Percentiles rank a stretch among this genome's conserved stretches.
Conservation (phyloP, 2,113 vertebrate species). For the Podocnemis expansa region DNA sequence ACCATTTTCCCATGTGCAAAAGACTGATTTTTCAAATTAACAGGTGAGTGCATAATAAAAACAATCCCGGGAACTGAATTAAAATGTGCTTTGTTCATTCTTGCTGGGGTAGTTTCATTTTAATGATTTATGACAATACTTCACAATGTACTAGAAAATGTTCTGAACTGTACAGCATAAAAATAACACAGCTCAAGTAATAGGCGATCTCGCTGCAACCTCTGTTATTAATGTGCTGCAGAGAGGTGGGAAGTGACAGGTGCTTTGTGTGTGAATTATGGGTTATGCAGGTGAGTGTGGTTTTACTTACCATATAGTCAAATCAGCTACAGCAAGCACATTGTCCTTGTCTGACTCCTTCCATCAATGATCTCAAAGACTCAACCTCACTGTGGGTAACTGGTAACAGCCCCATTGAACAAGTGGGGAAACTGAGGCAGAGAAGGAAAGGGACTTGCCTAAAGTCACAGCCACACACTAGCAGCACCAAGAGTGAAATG, state of each 20-base stretch:
- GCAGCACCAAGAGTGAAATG: slow-evolving; percentile 18
- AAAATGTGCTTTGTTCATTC: rapidly evolving
- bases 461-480: slow-evolving; percentile 41
- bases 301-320: slow-evolving; percentile 71
- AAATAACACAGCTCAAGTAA: slow-evolving; percentile 20
- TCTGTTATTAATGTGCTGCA: slow-evolving; percentile 50
- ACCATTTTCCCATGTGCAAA: rapidly evolving
- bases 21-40: not conserved
- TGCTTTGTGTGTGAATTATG: slow-evolving; percentile 66
- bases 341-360: slow-evolving; percentile 53
- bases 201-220: slow-evolving; percentile 37
- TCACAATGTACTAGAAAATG: not conserved
- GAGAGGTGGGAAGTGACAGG: slow-evolving; percentile 59
- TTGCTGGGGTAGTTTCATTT: not conserved
- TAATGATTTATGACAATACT: not conserved
- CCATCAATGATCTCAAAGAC: slow-evolving; percentile 37
- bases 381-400: slow-evolving; percentile 24
- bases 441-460: slow-evolving; percentile 27
- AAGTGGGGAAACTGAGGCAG: not conserved
- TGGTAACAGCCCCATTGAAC: slow-evolving; percentile 11
- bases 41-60: not conserved
- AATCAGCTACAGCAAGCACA: slow-evolving; percentile 47
- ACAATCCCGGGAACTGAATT: not conserved
- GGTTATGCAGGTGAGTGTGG: slow-evolving; percentile 49
- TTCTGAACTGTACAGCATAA: not conserved